Evolutionary conservation across 2,113 vertebrate species (phyloP), one percentile per base, ranked within the genome.

Genomic region (Meleagris gallopavo): DNA sequence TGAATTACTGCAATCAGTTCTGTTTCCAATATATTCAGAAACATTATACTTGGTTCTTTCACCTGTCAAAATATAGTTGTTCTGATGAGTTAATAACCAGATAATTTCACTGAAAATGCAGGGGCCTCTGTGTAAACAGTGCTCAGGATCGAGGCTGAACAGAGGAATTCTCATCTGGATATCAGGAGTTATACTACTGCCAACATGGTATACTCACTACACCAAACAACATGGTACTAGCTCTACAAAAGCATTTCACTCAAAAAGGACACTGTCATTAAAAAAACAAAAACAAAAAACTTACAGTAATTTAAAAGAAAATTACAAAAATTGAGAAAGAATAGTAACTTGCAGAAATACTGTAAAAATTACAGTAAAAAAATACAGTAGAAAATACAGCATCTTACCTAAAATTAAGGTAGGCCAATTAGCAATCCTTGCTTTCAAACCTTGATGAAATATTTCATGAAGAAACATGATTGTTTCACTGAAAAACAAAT

Each of bases 381-480:
- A n/a, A n/a, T n/a, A n/a, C n/a, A 50, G 24, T 50, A 50, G 24
- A 29, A 55, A 57, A 57, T 32, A 57, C 54, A 55, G 43, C 52
- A 81, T 97, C 98, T 98, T 98, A 99, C 99, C 99, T 97, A 99
- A 97, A 97, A 99, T 98, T 97, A 99, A 98, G 41, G 99, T 99
- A 64, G 99, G 99, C 99, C 99, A 99, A 96, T 99, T 99, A 81
- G 99, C 99, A 96, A 99, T 99, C 96, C 99, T 98, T 61, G 99
- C 99, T 97, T 99, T 99, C 85, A 99, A 97, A 93, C 99, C 99
- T 97, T 99, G 99, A 96, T 99, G 99, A 98, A 99, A 99, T 98
- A 99, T 99, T 98, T 99, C 99, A 95, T 99, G 99, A 71, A 99
- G 98, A 97, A 99, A 99, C 99, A 99, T 99, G 93, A 99, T 99